Evolutionary conservation across 2,888 invertebrate genomes (phyloP).

Genomic region (Meloe dianella): DNA sequence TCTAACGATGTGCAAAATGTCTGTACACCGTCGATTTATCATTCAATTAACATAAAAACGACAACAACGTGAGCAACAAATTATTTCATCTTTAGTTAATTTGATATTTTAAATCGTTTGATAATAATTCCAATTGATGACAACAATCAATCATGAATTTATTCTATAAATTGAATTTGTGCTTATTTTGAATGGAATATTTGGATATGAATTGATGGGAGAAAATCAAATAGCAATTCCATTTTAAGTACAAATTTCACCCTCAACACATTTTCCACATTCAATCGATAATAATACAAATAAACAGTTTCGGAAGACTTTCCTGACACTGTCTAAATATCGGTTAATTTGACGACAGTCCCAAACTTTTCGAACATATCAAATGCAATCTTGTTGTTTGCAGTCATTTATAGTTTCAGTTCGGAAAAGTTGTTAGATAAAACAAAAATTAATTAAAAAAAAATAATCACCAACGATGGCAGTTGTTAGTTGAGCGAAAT

Average conservation of each 20-base stretch:
- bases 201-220: not conserved
- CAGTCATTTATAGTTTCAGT: no score
- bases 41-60: constrained; percentile 12
- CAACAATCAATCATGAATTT: not conserved
- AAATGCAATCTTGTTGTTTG: no score
- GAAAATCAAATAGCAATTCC: not conserved
- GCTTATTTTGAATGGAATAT: not conserved
- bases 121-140: constrained; percentile 9
- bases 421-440: no score
- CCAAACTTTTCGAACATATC: not conserved
- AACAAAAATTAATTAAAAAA: not conserved
- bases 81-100: not conserved
- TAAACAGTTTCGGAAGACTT: not conserved
- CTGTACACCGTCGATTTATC: not conserved
- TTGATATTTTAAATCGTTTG: not conserved
- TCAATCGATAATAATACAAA: not conserved
- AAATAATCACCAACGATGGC: not conserved
- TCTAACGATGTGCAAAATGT: no score
- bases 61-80: not conserved
- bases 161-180: not conserved
- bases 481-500: not conserved
- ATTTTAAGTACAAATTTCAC: not conserved
- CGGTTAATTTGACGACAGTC: not conserved
- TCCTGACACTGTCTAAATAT: not conserved
- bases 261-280: not conserved